Base-by-base conservation (phyloP, 37 sponge, comb jelly and placozoan species). In the Ephydatia muelleri region DNA sequence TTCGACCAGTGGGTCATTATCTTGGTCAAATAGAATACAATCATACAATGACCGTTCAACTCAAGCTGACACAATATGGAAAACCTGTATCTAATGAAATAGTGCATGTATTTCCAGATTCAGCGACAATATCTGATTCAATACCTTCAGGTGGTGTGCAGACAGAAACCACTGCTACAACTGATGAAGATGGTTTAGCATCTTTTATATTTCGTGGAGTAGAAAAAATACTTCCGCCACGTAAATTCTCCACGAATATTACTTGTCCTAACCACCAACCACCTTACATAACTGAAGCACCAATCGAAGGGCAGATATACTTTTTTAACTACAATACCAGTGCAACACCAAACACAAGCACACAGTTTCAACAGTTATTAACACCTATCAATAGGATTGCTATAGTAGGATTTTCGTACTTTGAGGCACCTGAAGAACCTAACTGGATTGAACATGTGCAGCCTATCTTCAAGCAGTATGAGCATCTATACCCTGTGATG, bases 391-490 rank as follows among this genome's bases (percentile, higher is more conserved):
- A 57, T 57, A 57, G 19, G 16, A 57, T 57, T 57, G 57, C 16
- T 16, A 57, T 57, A 16, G 1, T 57, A 13, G 57, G 19, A 16
- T 57, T 57, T 21, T 57, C 57, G 16, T 57, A 19, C 57, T 16
- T 57, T 57, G 57, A 57, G 16, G 57, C 1, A 57, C 57, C 57
- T 13, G 57, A 57, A 16, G 57, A 57, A 57, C 57, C 57, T 4
- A 57, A 5, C 16, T 86, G 87, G 91, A 74, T 31, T 8, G 75
- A 78, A 28, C 49, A 86, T 28, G 80, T 92, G 9, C 16, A 57
- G 12, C 83, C 89, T 23, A 92, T 92, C 12, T 82, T 92, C 39
- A 12, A 32, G 30, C 93, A 92, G 78, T 88, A 84, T 33, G 67
- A 75, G 12, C 38, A 32, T 0, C 75, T 92, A 2, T 57, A 38